Evolutionary conservation across 1,140 invertebrate genomes (phyloP).

Genomic region (Caenorhabditis elegans): DNA sequence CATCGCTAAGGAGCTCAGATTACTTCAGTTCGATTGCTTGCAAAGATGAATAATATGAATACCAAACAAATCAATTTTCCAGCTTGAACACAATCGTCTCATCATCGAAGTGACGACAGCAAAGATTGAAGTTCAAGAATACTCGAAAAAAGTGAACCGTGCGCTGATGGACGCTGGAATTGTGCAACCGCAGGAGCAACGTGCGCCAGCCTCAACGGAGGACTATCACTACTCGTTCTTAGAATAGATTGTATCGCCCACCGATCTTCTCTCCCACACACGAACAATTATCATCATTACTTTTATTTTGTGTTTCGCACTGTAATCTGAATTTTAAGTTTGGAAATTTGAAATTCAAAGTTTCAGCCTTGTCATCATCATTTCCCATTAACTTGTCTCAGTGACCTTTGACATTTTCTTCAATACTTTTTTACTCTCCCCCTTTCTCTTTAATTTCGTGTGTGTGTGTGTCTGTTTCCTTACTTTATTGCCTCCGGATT

Average conservation of each 20-base stretch:
- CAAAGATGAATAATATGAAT: no score
- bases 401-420: neutral
- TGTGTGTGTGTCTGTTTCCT: neutral
- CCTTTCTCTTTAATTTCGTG: neutral
- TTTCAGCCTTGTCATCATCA: no score
- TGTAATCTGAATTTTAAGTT: no score
- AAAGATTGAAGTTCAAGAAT: slow-evolving; percentile 42
- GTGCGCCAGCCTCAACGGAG: neutral
- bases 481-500: slow-evolving; percentile 27
- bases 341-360: no score
- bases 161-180: slow-evolving; percentile 26
- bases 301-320: no score
- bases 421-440: no score
- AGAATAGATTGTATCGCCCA: neutral
- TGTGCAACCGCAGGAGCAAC: neutral
- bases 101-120: slow-evolving; percentile 45
- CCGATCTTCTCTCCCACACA: neutral
- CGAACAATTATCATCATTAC: no score
- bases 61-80: no score
- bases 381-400: no score
- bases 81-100: slow-evolving; percentile 41
- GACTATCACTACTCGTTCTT: slow-evolving; percentile 46
- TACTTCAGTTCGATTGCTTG: no score
- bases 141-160: slow-evolving; percentile 38
- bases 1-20: no score